A percentile compares a stretch with the other conserved stretches of the same genome.
Evolutionary conservation across 1,140 invertebrate genomes (phyloP).

Genomic region (Pseudoatta argentina): DNA sequence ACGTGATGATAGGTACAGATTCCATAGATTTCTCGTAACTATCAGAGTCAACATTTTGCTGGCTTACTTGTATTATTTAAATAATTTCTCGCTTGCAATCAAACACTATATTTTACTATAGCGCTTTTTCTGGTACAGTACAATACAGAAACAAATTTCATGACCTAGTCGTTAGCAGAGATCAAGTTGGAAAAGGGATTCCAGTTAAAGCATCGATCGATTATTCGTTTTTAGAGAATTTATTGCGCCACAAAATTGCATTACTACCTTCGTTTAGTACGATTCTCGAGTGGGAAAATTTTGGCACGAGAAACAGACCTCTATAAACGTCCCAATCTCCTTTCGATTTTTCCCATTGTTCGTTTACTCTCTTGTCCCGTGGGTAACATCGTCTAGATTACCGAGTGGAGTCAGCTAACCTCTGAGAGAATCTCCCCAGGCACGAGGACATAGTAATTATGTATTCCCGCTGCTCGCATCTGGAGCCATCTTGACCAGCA

Average conservation of each 20-base stretch:
- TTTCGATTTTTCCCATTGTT: constrained; percentile 72
- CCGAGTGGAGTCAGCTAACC: constrained; percentile 75
- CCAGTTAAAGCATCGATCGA: background rate
- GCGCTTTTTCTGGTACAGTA: no score
- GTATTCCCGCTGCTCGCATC: constrained; percentile 78
- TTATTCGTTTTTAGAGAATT: background rate
- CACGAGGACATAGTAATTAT: constrained; percentile 78
- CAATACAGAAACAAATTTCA: no score
- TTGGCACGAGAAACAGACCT: background rate
- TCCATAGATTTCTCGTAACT: no score
- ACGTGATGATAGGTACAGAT: no score
- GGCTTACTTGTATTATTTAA: no score
- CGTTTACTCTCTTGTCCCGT: constrained; percentile 67
- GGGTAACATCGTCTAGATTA: constrained; percentile 77
- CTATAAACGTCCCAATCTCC: constrained; percentile 61
- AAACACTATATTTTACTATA: no score
- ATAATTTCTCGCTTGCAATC: no score
- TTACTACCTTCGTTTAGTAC: background rate
- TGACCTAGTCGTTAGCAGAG: background rate
- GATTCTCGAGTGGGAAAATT: constrained; percentile 41
- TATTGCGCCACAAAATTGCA: constrained; percentile 5
- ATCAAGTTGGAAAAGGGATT: background rate
- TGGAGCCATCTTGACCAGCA: constrained; percentile 65
- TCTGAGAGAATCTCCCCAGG: constrained; percentile 70
- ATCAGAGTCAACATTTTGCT: no score